Percentiles rank a stretch among this genome's conserved stretches.
Evolutionary conservation across 2,113 vertebrate species (phyloP).

Genomic region (Colaptes auratus): DNA sequence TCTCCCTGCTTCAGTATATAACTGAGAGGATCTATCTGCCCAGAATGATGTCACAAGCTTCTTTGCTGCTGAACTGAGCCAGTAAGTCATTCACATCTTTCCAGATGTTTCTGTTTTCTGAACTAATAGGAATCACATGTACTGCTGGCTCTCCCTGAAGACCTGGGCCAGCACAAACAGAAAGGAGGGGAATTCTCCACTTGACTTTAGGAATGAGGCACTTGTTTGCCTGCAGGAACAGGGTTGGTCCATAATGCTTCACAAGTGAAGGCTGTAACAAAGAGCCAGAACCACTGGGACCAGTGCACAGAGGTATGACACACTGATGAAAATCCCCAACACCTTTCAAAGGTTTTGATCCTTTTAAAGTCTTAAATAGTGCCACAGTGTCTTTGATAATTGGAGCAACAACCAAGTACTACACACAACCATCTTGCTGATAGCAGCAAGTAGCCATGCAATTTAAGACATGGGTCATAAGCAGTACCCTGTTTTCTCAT

Average conservation of each 20-base stretch:
- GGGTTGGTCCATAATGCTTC: background rate
- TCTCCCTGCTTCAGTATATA: background rate
- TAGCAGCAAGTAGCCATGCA: background rate
- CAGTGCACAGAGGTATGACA: background rate
- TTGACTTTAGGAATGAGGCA: background rate
- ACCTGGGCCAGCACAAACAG: background rate
- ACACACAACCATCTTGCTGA: background rate
- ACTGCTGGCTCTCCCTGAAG: background rate
- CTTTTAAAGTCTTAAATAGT: background rate
- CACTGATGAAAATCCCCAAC: background rate
- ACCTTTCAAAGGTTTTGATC: background rate
- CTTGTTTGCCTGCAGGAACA: background rate
- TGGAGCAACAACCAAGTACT: background rate
- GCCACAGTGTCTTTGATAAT: background rate
- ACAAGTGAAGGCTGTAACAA: background rate
- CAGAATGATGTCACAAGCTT: background rate
- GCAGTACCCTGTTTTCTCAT: background rate
- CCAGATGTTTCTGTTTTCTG: constrained; percentile 50
- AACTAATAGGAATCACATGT: constrained; percentile 28
- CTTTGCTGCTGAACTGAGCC: background rate
- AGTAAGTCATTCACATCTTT: background rate
- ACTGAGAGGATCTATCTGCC: background rate
- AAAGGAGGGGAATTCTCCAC: background rate
- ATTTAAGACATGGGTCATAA: background rate
- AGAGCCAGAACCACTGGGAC: background rate